phyloP scores from a whole-genome alignment of 2,888 invertebrate genomes.

The Hyposoter dolosus region DNA sequence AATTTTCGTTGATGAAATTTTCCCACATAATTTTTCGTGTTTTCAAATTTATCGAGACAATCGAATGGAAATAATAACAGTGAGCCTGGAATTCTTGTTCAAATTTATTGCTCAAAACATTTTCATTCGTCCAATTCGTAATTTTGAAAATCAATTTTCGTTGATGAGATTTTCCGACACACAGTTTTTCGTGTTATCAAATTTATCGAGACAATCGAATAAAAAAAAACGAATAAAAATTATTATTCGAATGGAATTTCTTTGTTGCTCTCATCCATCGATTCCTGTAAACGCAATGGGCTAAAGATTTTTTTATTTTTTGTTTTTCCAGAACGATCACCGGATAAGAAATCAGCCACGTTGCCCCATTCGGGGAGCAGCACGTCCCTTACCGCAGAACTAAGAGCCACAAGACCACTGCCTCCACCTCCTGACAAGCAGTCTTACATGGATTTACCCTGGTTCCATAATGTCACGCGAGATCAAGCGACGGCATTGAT shows the following conservation, averaged over 20 bases:
- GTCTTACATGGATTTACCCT: conserved; percentile 79
- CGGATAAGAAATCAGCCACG: conserved; percentile 81
- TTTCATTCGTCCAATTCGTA: background rate
- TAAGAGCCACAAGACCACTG: conserved; percentile 80
- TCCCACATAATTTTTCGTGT: background rate
- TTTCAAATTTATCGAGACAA: background rate
- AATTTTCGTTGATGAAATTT: background rate
- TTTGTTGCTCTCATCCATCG: background rate
- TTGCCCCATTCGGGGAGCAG: conserved; percentile 78
- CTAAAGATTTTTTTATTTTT: conserved; percentile 10
- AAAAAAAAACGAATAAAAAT: background rate
- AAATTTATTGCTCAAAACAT: background rate
- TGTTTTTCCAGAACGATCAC: conserved; percentile 78
- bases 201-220: background rate
- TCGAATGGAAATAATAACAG: too few relatives aligned
- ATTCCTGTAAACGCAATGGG: background rate
- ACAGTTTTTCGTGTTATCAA: background rate
- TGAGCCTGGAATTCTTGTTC: too few relatives aligned
- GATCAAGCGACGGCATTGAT: conserved; percentile 80
- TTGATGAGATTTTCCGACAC: background rate
- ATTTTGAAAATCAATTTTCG: background rate
- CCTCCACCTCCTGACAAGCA: conserved; percentile 79
- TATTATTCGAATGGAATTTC: too few relatives aligned
- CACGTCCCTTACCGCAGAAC: conserved; percentile 75
- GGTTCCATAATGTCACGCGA: conserved; percentile 82